Base-by-base conservation (phyloP, 1,140 invertebrate species). In the Penaeus chinensis region DNA sequence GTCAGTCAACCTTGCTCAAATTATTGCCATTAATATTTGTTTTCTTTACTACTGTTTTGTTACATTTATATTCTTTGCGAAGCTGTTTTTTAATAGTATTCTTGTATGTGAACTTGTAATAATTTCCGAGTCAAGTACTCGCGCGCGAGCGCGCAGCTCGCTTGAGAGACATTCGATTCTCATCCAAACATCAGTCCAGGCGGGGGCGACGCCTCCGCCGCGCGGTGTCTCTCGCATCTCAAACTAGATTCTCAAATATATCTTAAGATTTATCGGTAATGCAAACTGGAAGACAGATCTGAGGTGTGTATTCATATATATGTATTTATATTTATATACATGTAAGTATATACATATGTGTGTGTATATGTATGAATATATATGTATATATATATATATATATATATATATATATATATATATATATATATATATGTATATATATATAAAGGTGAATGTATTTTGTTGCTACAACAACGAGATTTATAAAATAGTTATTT, bases 21-120 rank as follows among this genome's bases (percentile, higher is more conserved):
- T 71, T 71, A 71, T 71, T 71, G 66, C 66, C 32, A n/a, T 71
- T 71, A n/a, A 24, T 71, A 71, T 71, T 71, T 71, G 66, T 71
- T 71, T 54, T 54, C 32, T 71, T 54, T 54, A 54, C 54, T 54
- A 54, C 54, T 54, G 54, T 54, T 54, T 54, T 54, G 54, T 54
- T 54, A 54, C 54, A 54, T 54, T 16, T 54, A 54, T 54, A 10
- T 54, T 54, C 54, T 16, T 54, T 54, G 54, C 54, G 16, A 54
- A 54, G 66, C 66, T 22, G 32, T 71, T 71, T 71, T 69, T 20
- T 71, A 20, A 71, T 71, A 71, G 32, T 32, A 18, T 71, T 24
- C n/a, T 22, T 24, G 32, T 71, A 71, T 71, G 32, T 71, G 32
- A 71, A 13, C n/a, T 71, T 24, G n/a, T 71, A 32, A 24, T 32